Percentiles rank a stretch among this genome's conserved stretches.
Conservation (phyloP, 2,113 vertebrate genomes). For the Crocuta crocuta region DNA sequence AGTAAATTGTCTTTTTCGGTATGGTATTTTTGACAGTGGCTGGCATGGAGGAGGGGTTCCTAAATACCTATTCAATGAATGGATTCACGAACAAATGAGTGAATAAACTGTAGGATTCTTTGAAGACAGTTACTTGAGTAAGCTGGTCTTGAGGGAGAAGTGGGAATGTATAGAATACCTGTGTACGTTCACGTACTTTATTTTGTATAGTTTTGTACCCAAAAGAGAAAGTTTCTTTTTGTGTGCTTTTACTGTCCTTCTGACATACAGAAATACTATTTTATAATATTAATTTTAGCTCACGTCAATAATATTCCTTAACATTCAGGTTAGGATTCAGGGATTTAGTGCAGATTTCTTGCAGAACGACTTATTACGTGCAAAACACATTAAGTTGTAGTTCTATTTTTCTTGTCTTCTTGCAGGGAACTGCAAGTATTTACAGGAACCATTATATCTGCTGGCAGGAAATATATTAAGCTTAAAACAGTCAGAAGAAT, state of each 20-base stretch:
- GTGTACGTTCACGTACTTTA: background rate
- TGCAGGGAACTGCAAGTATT: conserved; percentile 28
- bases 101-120: background rate
- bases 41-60: background rate
- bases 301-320: background rate
- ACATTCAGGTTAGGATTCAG: background rate
- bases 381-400: background rate
- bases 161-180: background rate
- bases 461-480: conserved; percentile 66
- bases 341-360: background rate
- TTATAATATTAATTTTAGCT: background rate
- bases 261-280: background rate
- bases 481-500: conserved; percentile 58
- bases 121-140: background rate
- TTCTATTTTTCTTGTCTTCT: conserved; percentile 32
- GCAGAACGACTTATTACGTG: background rate
- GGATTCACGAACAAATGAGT: background rate
- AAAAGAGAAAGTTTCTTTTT: background rate
- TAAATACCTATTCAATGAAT: background rate
- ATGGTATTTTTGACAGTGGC: background rate
- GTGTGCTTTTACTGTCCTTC: background rate
- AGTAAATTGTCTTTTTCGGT: background rate
- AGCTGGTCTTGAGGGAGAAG: background rate
- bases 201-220: background rate
- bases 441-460: conserved; percentile 57